phyloP scores from a whole-genome alignment of 2,888 invertebrate species.

The Agonopterix heracliana region DNA sequence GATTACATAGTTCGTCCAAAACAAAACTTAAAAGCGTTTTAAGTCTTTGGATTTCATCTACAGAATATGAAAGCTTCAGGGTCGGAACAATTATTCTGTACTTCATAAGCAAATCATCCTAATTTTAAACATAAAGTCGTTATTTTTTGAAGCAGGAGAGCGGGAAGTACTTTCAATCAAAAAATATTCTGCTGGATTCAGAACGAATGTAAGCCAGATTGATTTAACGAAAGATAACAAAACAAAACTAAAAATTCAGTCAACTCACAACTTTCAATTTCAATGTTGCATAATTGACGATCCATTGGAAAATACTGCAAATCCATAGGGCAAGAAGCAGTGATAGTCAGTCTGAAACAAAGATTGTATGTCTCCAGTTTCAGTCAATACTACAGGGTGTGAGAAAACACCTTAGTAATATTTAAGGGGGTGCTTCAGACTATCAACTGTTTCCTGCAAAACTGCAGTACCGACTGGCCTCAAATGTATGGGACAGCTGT shows the following conservation, averaged over 20 bases:
- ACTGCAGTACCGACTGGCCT: too few species aligned
- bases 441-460: too few species aligned
- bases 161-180: conserved; percentile 14
- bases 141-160: conserved; percentile 21
- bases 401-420: not conserved
- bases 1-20: conserved; percentile 17
- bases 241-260: not conserved
- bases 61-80: conserved; percentile 35
- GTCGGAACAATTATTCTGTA: conserved; percentile 22
- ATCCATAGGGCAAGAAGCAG: conserved; percentile 97
- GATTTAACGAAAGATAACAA: not conserved
- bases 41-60: conserved; percentile 29
- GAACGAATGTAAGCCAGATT: conserved; percentile 19
- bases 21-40: conserved; percentile 28
- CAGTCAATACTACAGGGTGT: not conserved
- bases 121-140: conserved; percentile 16
- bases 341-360: conserved; percentile 91
- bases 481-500: too few species aligned
- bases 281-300: conserved; percentile 94
- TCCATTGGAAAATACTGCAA: conserved; percentile 98
- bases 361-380: not conserved
- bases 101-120: conserved; percentile 14
- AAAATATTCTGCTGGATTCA: conserved; percentile 10
- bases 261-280: conserved; percentile 97
- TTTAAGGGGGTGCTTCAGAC: too few species aligned